Evolutionary conservation across 2,797 vertebrate species (phyloP).

Genomic region (Hyperoplus lanceolatus): DNA sequence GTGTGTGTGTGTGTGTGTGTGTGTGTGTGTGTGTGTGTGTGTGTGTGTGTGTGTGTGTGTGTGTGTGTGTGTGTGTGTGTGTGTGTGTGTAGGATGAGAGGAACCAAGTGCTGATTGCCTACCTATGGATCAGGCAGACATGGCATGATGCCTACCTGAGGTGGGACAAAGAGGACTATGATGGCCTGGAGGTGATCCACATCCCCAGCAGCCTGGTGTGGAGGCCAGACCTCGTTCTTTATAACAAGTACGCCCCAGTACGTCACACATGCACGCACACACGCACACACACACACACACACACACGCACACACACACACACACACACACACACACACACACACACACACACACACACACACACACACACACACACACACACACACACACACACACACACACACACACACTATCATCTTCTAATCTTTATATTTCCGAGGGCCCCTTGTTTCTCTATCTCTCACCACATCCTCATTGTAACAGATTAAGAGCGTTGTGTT

Average conservation of each 20-base stretch:
- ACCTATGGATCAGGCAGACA: slow-evolving; percentile 97
- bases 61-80: slow-evolving; percentile 23
- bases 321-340: neutral
- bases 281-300: slow-evolving; percentile 2
- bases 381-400: no score
- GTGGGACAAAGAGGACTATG: slow-evolving; percentile 96
- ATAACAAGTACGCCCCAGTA: slow-evolving; percentile 92
- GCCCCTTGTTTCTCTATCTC: neutral
- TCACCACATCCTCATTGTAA: neutral
- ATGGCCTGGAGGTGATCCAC: slow-evolving; percentile 95
- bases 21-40: slow-evolving; percentile 14
- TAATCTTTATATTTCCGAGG: neutral
- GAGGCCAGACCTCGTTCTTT: slow-evolving; percentile 97
- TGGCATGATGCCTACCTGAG: slow-evolving; percentile 94
- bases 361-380: no score
- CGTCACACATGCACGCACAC: slow-evolving; percentile 53
- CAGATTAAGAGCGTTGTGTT: neutral
- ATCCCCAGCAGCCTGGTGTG: slow-evolving; percentile 97
- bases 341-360: no score
- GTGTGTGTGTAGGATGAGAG: slow-evolving; percentile 89
- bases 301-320: neutral
- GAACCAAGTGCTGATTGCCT: slow-evolving; percentile 96
- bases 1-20: slow-evolving; percentile 23
- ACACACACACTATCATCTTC: neutral
- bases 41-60: slow-evolving; percentile 5